Percentiles rank a stretch among this genome's conserved stretches.
phyloP scores from a whole-genome alignment of 2,888 invertebrate genomes.

The Pyrrhosoma nymphula region DNA sequence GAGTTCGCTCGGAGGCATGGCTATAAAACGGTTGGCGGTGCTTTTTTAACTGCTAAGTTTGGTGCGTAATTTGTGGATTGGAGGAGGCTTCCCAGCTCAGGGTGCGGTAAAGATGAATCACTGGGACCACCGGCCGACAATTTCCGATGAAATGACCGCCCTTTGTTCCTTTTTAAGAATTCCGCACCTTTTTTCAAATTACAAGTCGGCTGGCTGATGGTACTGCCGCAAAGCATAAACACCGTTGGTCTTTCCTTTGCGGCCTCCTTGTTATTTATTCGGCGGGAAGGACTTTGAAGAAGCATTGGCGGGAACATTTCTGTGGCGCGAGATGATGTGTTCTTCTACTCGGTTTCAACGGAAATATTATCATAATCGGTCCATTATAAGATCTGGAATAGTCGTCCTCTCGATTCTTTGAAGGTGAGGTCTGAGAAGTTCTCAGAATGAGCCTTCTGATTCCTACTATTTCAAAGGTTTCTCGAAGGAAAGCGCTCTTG shows the following conservation, averaged over 20 bases:
- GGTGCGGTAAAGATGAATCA: conserved; percentile 35
- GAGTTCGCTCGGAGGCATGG: not conserved
- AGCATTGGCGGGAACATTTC: not conserved
- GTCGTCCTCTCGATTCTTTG: not conserved
- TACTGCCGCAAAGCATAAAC: not conserved
- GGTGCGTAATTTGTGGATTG: not conserved
- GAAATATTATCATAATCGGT: not conserved
- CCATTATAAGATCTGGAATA: not conserved
- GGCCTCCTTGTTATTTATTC: not conserved
- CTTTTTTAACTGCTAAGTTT: not conserved
- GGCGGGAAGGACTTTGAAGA: not conserved
- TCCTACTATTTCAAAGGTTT: not conserved
- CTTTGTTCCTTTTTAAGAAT: not conserved
- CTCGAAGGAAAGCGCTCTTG: not conserved
- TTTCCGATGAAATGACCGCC: conserved; percentile 18
- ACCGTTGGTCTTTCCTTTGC: not conserved
- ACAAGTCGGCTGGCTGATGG: conserved; percentile 1
- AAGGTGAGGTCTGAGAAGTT: not conserved
- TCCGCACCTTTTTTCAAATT: conserved; percentile 48
- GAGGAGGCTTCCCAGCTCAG: not conserved
- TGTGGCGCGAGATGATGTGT: not conserved
- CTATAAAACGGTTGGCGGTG: not conserved
- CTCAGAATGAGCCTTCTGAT: not conserved
- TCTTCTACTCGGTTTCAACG: not conserved
- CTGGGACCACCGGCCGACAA: not conserved